These are phyloP conservation scores for Isurus oxyrinchus DNA, from an alignment of 2,113 vertebrate species.

Conservation along the genomic window DNA sequence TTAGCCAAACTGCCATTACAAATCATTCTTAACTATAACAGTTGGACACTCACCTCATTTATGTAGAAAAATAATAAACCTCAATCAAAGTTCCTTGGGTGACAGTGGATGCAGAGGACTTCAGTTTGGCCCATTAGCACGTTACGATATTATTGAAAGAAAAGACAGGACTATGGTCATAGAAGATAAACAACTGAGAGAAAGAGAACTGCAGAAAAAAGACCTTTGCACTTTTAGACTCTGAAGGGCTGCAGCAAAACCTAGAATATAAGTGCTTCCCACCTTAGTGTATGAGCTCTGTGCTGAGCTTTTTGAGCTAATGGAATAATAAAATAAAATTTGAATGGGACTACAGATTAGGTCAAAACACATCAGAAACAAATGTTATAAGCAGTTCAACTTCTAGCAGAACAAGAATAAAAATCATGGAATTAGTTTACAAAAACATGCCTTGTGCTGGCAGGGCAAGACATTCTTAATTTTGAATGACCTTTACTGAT, in stretches of 20 bases:
- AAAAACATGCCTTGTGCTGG: not conserved
- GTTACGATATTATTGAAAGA: not conserved
- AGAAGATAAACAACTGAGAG: not conserved
- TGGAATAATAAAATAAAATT: not conserved
- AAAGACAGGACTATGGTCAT: not conserved
- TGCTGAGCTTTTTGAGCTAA: not conserved
- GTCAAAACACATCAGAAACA: not conserved
- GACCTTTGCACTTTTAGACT: not conserved
- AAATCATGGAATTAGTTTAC: not conserved
- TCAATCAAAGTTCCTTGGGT: not conserved
- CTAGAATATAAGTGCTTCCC: not conserved
- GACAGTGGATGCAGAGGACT: not conserved
- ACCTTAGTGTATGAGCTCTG: not conserved
- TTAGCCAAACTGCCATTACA: not conserved
- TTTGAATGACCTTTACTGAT: conserved; percentile 1
- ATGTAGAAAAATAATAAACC: not conserved
- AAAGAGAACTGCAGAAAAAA: not conserved
- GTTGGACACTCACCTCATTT: not conserved
- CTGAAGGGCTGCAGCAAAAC: not conserved
- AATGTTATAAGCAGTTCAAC: not conserved
- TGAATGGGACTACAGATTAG: not conserved
- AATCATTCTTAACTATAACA: not conserved
- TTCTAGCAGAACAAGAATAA: not conserved
- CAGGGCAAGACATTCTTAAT: conserved; percentile 14
- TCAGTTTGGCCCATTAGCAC: not conserved